These are phyloP conservation scores for Zootoca vivipara DNA, from an alignment of 2,113 vertebrate species.

Conservation along the genomic window DNA sequence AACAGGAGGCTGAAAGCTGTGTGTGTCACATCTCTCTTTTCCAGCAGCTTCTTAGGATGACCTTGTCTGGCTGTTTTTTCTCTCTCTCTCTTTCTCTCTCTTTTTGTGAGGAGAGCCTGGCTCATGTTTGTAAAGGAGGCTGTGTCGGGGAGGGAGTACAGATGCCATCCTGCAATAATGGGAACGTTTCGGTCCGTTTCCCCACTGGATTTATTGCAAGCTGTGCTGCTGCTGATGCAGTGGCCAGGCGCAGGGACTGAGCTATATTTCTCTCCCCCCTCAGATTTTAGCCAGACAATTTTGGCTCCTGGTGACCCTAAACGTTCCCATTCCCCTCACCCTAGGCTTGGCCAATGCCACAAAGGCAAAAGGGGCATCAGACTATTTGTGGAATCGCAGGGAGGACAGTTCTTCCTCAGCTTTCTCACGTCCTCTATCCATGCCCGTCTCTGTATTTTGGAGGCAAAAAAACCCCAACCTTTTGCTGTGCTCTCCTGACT, in stretches of 20 bases:
- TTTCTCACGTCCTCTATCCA: background rate
- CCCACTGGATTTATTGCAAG: conserved; percentile 14
- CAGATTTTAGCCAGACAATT: background rate
- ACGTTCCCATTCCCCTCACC: background rate
- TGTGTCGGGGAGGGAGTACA: background rate
- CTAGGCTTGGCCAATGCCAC: background rate
- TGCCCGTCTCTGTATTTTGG: background rate
- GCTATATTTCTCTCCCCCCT: background rate
- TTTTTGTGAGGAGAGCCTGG: background rate
- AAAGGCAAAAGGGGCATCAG: background rate
- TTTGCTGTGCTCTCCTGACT: background rate
- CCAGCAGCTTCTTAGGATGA: background rate
- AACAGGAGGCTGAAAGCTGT: background rate
- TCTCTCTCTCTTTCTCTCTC: background rate
- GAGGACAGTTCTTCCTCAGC: background rate
- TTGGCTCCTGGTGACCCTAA: background rate
- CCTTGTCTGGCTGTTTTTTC: background rate
- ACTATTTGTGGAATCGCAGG: too few relatives aligned
- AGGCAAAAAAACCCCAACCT: background rate
- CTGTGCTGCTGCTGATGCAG: background rate
- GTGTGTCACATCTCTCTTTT: background rate
- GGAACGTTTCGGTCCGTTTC: conserved; percentile 6
- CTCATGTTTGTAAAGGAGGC: background rate
- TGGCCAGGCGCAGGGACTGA: background rate
- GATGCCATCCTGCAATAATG: background rate